Conservation (phyloP, 2,797 vertebrate species). For the Chromis chromis region DNA sequence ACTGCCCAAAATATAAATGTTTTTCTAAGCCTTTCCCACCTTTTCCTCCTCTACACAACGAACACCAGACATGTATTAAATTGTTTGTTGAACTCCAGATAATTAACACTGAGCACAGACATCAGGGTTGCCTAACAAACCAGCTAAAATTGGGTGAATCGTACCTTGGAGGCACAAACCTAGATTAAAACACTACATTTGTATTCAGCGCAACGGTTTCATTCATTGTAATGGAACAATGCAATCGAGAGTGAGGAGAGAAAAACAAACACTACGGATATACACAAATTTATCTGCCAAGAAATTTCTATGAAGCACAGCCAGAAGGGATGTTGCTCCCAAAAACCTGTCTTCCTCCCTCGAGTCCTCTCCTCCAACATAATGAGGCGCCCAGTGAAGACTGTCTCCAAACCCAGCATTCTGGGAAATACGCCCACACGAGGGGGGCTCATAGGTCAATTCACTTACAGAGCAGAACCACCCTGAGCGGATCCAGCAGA, state of each 20-base stretch:
- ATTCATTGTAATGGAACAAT: constrained; percentile 66
- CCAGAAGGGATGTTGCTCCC: constrained; percentile 71
- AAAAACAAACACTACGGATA: constrained; percentile 63
- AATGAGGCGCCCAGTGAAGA: constrained; percentile 69
- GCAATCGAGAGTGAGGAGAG: constrained; percentile 43
- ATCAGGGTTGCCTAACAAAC: constrained; percentile 50
- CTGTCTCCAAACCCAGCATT: constrained; percentile 57
- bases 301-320: constrained; percentile 66
- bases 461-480: constrained; percentile 68
- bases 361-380: constrained; percentile 64
- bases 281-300: constrained; percentile 67
- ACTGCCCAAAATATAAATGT: background rate
- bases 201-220: constrained; percentile 48
- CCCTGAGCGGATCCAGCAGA: constrained; percentile 59
- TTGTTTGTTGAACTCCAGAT: constrained; percentile 58
- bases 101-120: constrained; percentile 56
- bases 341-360: constrained; percentile 67
- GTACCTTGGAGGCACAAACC: constrained; percentile 45
- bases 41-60: constrained; percentile 4
- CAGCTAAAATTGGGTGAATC: constrained; percentile 41
- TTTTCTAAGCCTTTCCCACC: background rate
- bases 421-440: constrained; percentile 71
- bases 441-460: constrained; percentile 72
- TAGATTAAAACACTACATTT: constrained; percentile 57
- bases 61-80: constrained; percentile 41